Evolutionary conservation across 1,140 invertebrate genomes (phyloP), one percentile per base, ranked within the genome.

Genomic region (Pararge aegeria): DNA sequence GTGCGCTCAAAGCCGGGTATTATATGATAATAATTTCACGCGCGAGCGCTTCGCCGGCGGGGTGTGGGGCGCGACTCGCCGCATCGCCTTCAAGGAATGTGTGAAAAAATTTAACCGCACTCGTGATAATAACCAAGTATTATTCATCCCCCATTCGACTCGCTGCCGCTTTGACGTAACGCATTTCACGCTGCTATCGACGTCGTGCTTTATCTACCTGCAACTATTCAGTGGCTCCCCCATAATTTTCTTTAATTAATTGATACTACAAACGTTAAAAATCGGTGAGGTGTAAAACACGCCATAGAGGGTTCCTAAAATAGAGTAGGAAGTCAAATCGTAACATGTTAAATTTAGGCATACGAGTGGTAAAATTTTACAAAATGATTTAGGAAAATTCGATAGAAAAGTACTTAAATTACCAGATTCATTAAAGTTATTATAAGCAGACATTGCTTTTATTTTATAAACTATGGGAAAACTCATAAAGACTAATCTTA

Each of bases 11-110:
- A 80, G 78, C 73, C 64, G 61, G 73, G 81, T 83, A 87, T 89
- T 89, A 89, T 89, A 86, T 89, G 83, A 87, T 89, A 89, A 89
- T 89, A 87, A 86, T 89, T 87, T 87, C 78, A 87, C 80, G 83
- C 80, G 70, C 76, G 75, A 81, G 75, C 78, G 77, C 66, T 57
- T 24, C 16, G 37, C 42, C 46, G 52, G 59, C 52, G 59, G 59
- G 55, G 61, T 57, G 68, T 49, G 64, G 62, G 46, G 59, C 65
- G 70, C 70, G 56, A 54, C 73, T 64, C 70, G 66, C 65, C 68
- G 61, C 64, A 58, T 63, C 73, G 75, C 73, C 70, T 74, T 57
- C 68, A 15, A 55, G 80, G 82, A 81, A 87, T 87, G 81, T 87
- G 77, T 82, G 70, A 84, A 88, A 87, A 79, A 82, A 74, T 73